Percentiles rank a stretch among this genome's conserved stretches.
Evolutionary conservation across 2,888 invertebrate species (phyloP).

Genomic region (Endomychus coccineus): DNA sequence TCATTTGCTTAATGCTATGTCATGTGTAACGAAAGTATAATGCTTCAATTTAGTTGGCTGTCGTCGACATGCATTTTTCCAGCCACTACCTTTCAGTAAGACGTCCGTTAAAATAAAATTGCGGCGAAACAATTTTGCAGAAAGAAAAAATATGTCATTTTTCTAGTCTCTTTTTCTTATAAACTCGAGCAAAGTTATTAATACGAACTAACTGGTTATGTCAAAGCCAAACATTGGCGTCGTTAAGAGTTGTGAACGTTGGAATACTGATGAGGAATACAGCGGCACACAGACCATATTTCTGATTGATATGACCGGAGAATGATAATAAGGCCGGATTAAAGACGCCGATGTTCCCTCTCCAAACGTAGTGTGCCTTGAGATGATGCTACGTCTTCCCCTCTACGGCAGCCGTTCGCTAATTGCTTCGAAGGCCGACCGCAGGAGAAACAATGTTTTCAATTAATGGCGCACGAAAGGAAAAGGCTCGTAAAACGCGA

Average conservation of each 20-base stretch:
- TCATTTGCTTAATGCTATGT: conserved; percentile 40
- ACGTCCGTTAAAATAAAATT: conserved; percentile 33
- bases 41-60: conserved; percentile 45
- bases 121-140: conserved; percentile 39
- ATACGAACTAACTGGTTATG: conserved; percentile 48
- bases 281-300: conserved; percentile 27
- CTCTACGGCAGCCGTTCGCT: too few species aligned
- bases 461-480: conserved; percentile 38
- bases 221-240: conserved; percentile 47
- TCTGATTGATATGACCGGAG: conserved; percentile 42
- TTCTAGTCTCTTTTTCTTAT: conserved; percentile 42
- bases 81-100: conserved; percentile 40
- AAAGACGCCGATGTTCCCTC: conserved; percentile 33
- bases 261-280: conserved; percentile 46
- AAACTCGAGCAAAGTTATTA: conserved; percentile 46
- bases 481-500: conserved; percentile 36
- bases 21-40: conserved; percentile 39
- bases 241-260: conserved; percentile 41
- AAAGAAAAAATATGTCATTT: conserved; percentile 44
- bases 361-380: too few species aligned
- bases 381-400: too few species aligned
- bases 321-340: conserved; percentile 40
- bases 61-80: conserved; percentile 43
- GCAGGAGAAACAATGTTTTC: conserved; percentile 42
- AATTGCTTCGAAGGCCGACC: conserved; percentile 33